Base-by-base conservation (phyloP, 1,140 invertebrate species). In the Camponotus vicinus region DNA sequence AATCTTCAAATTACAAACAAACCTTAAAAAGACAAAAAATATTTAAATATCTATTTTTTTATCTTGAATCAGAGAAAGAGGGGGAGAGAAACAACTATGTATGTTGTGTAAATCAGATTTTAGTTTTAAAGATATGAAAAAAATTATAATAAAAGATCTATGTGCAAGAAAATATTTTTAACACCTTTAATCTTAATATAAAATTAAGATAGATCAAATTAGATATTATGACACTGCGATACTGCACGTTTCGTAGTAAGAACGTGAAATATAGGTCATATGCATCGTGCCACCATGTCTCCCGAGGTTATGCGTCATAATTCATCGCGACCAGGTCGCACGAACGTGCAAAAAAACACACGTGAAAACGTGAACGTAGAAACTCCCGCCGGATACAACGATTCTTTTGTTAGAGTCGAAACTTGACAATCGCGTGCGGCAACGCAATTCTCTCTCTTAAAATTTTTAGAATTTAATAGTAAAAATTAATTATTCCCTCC, bases 241-340 rank as follows among this genome's bases (percentile, higher is more conserved):
- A 67, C 40, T 27, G 49, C 75, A 71, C 79, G 85, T 89, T 85
- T 80, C 88, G 34, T 70, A 42, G 75, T 85, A 87, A 90, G 88
- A 89, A 90, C 79, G 37, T 89, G 85, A 90, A 87, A 90, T 90
- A 89, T 89, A 89, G 88, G 89, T 85, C 77, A 80, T 85, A 85
- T 89, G 89, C 76, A 87, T 55, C 73, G 85, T 84, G 59, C 70
- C 85, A 84, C 40, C 76, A 52, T 82, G 86, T 85, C 88, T 87
- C 88, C 73, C 76, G 89, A 88, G 88, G 86, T 90, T 90, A 90
- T 85, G 73, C 80, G n/a, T 86, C 82, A 90, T 90, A 90, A 90
- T 90, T 90, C 85, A 90, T 89, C 78, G 69, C 45, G 27, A 85
- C 11, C 32, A 34, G 63, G 82, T 64, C 70, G 77, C 34, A 63